These are phyloP conservation scores for Acipenser oxyrinchus DNA, from an alignment of 2,797 vertebrate species.

Conservation along the genomic window DNA sequence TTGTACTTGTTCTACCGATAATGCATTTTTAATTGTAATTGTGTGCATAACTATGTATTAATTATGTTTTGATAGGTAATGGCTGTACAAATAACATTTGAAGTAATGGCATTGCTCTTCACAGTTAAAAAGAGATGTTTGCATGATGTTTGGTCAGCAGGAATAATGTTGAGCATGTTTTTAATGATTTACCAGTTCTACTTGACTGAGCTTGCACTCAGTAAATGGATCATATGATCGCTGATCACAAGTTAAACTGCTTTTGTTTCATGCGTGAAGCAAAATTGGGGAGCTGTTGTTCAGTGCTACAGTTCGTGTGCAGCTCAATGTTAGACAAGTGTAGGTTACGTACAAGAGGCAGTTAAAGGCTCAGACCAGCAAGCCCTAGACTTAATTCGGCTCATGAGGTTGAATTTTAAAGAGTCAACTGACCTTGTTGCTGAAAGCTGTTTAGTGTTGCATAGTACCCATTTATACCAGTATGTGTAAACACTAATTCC, in stretches of 20 bases:
- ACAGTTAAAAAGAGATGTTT: slow-evolving; percentile 40
- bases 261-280: slow-evolving; percentile 56
- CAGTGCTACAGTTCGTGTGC: slow-evolving; percentile 53
- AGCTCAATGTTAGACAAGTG: slow-evolving; percentile 63
- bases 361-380: slow-evolving; percentile 82
- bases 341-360: slow-evolving; percentile 67
- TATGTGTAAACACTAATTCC: slow-evolving; percentile 53
- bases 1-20: slow-evolving; percentile 14
- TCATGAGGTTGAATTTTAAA: slow-evolving; percentile 75
- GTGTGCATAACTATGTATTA: slow-evolving; percentile 34
- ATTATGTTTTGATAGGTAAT: slow-evolving; percentile 45
- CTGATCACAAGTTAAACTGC: slow-evolving; percentile 80
- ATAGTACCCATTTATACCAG: slow-evolving; percentile 64
- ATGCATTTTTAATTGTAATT: slow-evolving; percentile 39
- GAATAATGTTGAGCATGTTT: slow-evolving; percentile 57
- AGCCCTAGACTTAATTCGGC: slow-evolving; percentile 50
- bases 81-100: slow-evolving; percentile 38
- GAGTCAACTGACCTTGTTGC: slow-evolving; percentile 73
- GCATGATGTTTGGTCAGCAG: slow-evolving; percentile 54
- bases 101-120: slow-evolving; percentile 40
- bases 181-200: slow-evolving; percentile 91
- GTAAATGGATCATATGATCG: slow-evolving; percentile 88
- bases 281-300: slow-evolving; percentile 42
- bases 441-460: slow-evolving; percentile 48
- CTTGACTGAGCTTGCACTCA: slow-evolving; percentile 72